Conservation (phyloP, 2,888 invertebrate genomes). For the Lutraria lutraria region DNA sequence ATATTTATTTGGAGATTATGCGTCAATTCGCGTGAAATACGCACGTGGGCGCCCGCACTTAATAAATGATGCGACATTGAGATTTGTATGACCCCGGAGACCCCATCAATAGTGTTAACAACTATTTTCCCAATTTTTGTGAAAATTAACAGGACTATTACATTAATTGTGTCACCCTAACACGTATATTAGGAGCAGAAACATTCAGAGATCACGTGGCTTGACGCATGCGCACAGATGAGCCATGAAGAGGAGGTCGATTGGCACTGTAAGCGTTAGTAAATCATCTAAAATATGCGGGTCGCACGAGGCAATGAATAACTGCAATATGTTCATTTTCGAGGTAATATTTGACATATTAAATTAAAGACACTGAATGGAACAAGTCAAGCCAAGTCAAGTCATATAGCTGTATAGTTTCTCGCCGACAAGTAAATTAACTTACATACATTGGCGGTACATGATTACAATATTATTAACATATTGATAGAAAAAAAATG, state of each 20-base stretch:
- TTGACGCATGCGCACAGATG: not conserved
- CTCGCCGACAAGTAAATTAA: too few species aligned
- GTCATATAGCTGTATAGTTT: too few species aligned
- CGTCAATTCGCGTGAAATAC: conserved; percentile 57
- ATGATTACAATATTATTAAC: too few species aligned
- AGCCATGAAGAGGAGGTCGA: not conserved
- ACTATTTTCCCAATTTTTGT: conserved; percentile 10
- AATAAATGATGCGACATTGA: conserved; percentile 51
- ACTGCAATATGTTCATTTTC: conserved; percentile 9
- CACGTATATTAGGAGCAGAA: not conserved
- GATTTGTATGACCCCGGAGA: conserved; percentile 34
- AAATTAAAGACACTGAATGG: too few species aligned
- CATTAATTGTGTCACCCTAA: conserved; percentile 23
- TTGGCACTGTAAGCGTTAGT: not conserved
- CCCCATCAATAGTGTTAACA: conserved; percentile 14
- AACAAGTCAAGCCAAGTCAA: too few species aligned
- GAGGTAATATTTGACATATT: not conserved
- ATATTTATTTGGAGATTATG: conserved; percentile 38
- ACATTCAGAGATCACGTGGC: not conserved
- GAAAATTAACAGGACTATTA: conserved; percentile 7
- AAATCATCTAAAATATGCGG: conserved; percentile 7
- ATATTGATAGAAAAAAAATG: too few species aligned
- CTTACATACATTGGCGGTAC: too few species aligned
- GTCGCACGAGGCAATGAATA: conserved; percentile 7
- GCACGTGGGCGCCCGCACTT: conserved; percentile 43